Base-by-base conservation (phyloP, 2,797 vertebrate genomes). In the Falco columbarius region DNA sequence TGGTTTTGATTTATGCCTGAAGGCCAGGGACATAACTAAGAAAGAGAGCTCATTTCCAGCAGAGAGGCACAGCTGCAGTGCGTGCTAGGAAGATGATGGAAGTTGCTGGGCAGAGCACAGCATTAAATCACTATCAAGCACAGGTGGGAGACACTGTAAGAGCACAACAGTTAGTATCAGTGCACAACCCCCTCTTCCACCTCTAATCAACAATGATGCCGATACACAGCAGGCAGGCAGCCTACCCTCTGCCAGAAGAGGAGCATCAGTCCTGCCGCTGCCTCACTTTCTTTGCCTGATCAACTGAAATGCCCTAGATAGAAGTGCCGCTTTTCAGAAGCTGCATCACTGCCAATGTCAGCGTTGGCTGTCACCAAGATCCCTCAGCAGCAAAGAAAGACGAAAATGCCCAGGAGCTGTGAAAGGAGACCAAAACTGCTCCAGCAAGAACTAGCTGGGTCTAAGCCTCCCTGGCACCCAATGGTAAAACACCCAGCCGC, bases 241-340 rank as follows among this genome's bases (percentile, higher is more conserved):
- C 77, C 40, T 9, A 8, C 8, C 10, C 81, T 68, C 70, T 55
- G 56, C 68, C 73, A 58, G 8, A 59, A 71, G 36, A 54, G 32
- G 18, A 19, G 20, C 46, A 27, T 17, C 20, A 9, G 19, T 30
- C 84, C 68, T 86, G 29, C 51, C 46, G 13, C 84, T 34, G 36
- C 27, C 9, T 49, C 0, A 0, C 58, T 58, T 67, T 11, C 71
- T 56, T 77, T 49, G n/a, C 61, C 40, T 3, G 2, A 46, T 29
- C 71, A 51, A 22, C n/a, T 44, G 40, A 20, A 86, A 58, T 0
- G 3, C 23, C 54, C 34, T 26, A 36, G 34, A 6, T 54, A 27
- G 14, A 72, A 77, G 42, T 29, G 17, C 26, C 32, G 30, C 72
- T 47, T 90, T 29, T 42, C 82, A 91, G 91, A 86, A n/a, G 30